A percentile compares a stretch with the other conserved stretches of the same genome.
These are phyloP conservation scores for Rotaria sp. DNA, from an alignment of 2,888 invertebrate genomes.

Conservation along the genomic window DNA sequence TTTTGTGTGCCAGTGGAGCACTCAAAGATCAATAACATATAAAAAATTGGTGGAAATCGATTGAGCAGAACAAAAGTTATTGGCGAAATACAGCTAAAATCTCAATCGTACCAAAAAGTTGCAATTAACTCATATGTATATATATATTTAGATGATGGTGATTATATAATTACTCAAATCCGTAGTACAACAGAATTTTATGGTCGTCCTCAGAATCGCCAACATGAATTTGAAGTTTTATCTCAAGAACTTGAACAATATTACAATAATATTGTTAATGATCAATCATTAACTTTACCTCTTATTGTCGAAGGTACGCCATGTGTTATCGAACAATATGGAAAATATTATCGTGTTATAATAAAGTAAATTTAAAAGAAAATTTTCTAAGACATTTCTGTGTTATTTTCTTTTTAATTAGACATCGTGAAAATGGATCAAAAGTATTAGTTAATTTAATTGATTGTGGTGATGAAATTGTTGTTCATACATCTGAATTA, in stretches of 20 bases:
- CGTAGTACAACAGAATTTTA: not conserved
- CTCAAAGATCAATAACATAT: too few relatives aligned
- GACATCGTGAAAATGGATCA: not conserved
- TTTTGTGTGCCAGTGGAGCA: too few relatives aligned
- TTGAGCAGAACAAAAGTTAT: too few relatives aligned
- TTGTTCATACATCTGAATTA: constrained; percentile 4
- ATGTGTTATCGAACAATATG: not conserved
- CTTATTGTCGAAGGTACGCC: not conserved
- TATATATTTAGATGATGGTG: not conserved
- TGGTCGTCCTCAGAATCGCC: not conserved
- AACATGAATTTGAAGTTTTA: not conserved
- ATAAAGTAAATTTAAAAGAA: not conserved
- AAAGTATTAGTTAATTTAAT: not conserved
- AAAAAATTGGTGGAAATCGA: too few relatives aligned
- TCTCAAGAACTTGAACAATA: not conserved
- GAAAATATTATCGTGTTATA: not conserved
- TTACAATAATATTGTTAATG: not conserved
- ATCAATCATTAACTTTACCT: not conserved
- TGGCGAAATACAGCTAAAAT: too few relatives aligned
- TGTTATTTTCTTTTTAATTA: not conserved
- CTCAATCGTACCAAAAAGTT: too few relatives aligned
- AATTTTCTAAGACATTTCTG: too few relatives aligned
- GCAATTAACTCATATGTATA: too few relatives aligned
- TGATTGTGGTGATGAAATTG: not conserved
- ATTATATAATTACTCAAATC: not conserved